Conservation (phyloP, 2,888 invertebrate genomes). For the Notodonta ziczac region DNA sequence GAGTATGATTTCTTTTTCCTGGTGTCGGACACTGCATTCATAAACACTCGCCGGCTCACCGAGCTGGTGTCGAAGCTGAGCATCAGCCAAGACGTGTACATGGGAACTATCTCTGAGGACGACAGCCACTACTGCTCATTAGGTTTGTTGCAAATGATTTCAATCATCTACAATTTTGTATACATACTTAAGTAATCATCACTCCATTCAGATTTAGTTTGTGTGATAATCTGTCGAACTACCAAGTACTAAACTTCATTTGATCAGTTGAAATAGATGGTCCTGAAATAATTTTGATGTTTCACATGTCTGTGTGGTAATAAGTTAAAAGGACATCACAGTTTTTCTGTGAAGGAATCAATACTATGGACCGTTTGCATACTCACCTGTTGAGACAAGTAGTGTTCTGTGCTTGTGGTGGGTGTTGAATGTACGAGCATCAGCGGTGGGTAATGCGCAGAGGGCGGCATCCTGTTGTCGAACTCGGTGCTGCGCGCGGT, state of each 20-base stretch:
- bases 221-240: no score
- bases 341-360: no score
- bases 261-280: no score
- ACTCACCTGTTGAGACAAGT: no score
- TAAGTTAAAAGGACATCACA: no score
- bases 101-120: slow-evolving; percentile 87
- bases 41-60: slow-evolving; percentile 91
- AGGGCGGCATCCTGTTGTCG: slow-evolving; percentile 94
- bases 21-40: slow-evolving; percentile 92
- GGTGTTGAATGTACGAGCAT: neutral
- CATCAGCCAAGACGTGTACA: slow-evolving; percentile 93
- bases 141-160: slow-evolving; percentile 76
- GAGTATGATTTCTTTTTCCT: slow-evolving; percentile 97
- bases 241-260: no score
- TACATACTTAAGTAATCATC: no score
- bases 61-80: slow-evolving; percentile 91
- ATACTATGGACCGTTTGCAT: no score
- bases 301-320: no score
- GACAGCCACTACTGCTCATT: slow-evolving; percentile 88
- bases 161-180: neutral
- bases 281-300: no score
- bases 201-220: no score
- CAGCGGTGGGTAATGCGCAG: slow-evolving; percentile 67
- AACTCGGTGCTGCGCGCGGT: slow-evolving; percentile 93
- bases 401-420: no score